Conservation (phyloP, 2,113 vertebrate genomes). For the Shinisaurus crocodilurus region DNA sequence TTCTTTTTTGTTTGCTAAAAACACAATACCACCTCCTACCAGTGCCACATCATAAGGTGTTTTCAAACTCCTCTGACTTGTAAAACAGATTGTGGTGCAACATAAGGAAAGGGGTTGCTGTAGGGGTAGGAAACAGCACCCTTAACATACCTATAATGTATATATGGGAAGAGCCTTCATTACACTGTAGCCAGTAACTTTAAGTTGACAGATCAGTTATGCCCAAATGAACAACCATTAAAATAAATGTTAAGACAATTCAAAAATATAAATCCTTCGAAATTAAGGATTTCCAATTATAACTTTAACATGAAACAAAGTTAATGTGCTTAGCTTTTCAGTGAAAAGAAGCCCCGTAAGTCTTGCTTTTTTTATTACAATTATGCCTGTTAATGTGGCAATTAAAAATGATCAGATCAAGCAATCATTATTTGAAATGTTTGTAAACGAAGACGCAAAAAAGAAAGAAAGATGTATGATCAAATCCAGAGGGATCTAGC, state of each 20-base stretch:
- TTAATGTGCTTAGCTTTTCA: constrained; percentile 5
- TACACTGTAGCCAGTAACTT: background rate
- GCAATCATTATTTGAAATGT: background rate
- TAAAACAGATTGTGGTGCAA: background rate
- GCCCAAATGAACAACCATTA: constrained; percentile 16
- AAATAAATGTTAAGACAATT: background rate
- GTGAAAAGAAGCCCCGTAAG: background rate
- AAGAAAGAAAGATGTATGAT: background rate
- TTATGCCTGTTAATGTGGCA: background rate
- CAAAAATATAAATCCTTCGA: background rate
- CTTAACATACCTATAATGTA: background rate
- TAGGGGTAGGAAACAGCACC: background rate
- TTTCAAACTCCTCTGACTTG: background rate
- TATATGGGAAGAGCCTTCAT: constrained; percentile 10
- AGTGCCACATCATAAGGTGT: background rate
- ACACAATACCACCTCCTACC: background rate
- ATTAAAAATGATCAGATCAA: constrained; percentile 2
- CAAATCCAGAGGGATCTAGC: background rate
- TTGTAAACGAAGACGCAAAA: constrained; percentile 1
- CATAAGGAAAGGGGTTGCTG: background rate
- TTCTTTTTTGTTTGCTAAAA: background rate
- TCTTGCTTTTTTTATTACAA: constrained; percentile 4
- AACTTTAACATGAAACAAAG: constrained; percentile 34
- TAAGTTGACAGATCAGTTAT: background rate
- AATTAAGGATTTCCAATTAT: constrained; percentile 20